Conservation (phyloP, 2,888 invertebrate species). For the Aporophyla lueneburgensis region DNA sequence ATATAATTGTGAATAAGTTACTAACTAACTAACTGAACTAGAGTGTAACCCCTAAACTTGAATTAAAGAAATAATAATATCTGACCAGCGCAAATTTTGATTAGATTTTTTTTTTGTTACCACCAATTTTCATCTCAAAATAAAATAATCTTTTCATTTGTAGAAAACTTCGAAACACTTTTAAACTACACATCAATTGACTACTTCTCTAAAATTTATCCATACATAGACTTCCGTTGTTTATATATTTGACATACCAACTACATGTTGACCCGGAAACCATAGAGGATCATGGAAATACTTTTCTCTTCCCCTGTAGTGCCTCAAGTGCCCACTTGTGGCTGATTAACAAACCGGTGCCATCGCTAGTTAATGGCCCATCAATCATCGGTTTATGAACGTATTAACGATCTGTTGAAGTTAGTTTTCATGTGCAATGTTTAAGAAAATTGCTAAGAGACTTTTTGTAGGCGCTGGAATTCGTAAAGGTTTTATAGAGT, state of each 20-base stretch:
- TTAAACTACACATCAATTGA: not conserved
- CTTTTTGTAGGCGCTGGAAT: no score
- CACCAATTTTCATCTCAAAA: not conserved
- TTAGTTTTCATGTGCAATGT: not conserved
- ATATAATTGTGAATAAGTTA: no score
- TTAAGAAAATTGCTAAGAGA: no score
- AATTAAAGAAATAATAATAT: no score
- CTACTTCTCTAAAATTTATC: not conserved
- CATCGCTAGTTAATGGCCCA: constrained; percentile 31
- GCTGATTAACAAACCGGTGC: constrained; percentile 47
- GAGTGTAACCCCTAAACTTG: no score
- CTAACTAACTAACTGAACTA: no score
- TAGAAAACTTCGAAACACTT: not conserved
- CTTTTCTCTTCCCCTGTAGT: constrained; percentile 43
- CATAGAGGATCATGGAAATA: constrained; percentile 31
- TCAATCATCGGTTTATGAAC: constrained; percentile 48
- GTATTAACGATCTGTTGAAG: constrained; percentile 17
- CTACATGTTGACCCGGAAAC: constrained; percentile 36
- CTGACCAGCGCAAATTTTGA: no score
- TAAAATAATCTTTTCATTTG: not conserved
- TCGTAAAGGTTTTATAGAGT: not conserved
- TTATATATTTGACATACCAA: constrained; percentile 25
- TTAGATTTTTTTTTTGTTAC: not conserved
- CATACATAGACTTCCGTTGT: not conserved
- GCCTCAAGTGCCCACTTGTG: constrained; percentile 36